phyloP scores from a whole-genome alignment of 2,113 vertebrate genomes.

The Ptilorrhoa leucosticta region DNA sequence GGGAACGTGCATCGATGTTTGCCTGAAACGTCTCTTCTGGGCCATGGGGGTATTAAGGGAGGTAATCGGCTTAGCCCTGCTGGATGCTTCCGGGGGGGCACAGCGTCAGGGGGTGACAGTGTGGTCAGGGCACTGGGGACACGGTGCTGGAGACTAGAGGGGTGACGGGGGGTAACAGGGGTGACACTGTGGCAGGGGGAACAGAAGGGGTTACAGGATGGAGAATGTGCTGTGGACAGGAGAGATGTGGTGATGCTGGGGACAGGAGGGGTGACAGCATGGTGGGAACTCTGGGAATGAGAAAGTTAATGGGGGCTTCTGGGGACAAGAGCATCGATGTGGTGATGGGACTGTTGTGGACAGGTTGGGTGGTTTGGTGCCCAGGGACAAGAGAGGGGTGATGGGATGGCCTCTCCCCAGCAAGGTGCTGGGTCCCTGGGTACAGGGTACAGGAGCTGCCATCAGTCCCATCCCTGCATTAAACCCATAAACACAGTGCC shows the following conservation, averaged over 20 bases:
- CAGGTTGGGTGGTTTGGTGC: not conserved
- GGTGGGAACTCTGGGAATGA: not conserved
- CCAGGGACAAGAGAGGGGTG: not conserved
- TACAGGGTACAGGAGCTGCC: not conserved
- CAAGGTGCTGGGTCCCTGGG: not conserved
- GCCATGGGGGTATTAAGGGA: conserved; percentile 30
- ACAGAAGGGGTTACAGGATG: not conserved
- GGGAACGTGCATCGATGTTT: not conserved
- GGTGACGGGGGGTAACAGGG: not conserved
- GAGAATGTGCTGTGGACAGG: not conserved
- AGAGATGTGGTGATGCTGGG: not conserved
- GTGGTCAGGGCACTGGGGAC: not conserved
- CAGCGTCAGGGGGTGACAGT: not conserved
- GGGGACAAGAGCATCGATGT: accelerated
- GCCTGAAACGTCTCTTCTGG: not conserved
- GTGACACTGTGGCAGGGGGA: no score
- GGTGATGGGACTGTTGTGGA: not conserved
- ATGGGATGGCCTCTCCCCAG: not conserved
- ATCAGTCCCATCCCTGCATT: not conserved
- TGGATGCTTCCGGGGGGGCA: accelerated
- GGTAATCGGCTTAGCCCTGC: conserved; percentile 3
- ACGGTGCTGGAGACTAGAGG: not conserved
- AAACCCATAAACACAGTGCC: not conserved
- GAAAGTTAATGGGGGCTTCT: not conserved
- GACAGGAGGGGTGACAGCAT: not conserved